Evolutionary conservation across 2,888 invertebrate species (phyloP), one percentile per base, ranked within the genome.

Genomic region (Crossocerus cetratus): DNA sequence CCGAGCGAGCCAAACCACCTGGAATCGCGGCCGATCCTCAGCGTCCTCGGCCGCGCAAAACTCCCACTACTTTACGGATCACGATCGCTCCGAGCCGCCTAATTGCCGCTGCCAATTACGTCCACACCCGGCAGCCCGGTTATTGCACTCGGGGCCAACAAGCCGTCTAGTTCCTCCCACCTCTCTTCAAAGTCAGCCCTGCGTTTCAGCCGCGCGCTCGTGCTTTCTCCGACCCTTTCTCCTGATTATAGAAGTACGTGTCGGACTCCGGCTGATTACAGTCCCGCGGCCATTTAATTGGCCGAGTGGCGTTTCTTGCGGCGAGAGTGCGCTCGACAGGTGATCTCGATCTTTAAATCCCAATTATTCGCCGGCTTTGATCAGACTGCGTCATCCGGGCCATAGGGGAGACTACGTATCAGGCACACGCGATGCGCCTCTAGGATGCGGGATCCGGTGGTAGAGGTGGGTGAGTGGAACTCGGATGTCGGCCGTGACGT

Each of bases 61-160:
- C 1, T n/a, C n/a, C 32, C 8, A 32, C 23, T 32, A 8, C 32
- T 32, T 32, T 32, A 32, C 32, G 5, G 11, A 32, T 49, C 49
- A 4, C 3, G 49, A 49, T 49, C 49, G 16, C 16, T 49, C 49
- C 49, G 14, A 49, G 49, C 11, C 56, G 60, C 67, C 67, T 78
- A 80, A 80, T 82, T 80, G 74, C 61, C 49, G 59, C 54, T 2
- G 71, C 55, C 76, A 80, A 81, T 80, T 80, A 78, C 67, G 58
- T 11, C 2, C 22, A 8, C 55, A 22, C 23, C 23, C 57, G 49
- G 22, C 42, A 61, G 73, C 80, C 22, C 21, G 59, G 65, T 80
- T 79, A 77, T 80, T 80, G 64, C 69, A 55, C 49, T 49, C 54
- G 61, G 56, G n/a, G 69, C 63, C 63, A 76, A 76, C 54, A 59